These are phyloP conservation scores for Upupa epops DNA, from an alignment of 2,113 vertebrate species.

Conservation along the genomic window DNA sequence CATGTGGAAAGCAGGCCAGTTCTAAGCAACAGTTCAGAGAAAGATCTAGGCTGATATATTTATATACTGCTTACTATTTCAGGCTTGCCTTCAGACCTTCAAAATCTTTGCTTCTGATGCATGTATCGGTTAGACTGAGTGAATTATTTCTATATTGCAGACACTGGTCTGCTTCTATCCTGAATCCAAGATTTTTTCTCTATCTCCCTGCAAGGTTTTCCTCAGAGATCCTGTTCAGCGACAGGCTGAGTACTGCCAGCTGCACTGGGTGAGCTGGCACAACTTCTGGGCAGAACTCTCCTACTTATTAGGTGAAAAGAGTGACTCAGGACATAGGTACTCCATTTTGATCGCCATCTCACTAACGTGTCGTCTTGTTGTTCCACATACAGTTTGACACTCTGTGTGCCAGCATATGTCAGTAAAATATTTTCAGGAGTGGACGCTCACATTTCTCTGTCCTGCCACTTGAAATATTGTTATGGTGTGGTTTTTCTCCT, in stretches of 20 bases:
- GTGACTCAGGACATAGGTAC: not conserved
- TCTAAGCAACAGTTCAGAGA: not conserved
- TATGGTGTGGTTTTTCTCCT: not conserved
- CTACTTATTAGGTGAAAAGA: not conserved
- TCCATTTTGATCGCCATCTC: not conserved
- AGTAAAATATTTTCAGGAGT: not conserved
- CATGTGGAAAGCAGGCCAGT: not conserved
- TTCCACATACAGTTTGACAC: not conserved
- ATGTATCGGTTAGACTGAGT: not conserved
- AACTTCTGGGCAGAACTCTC: not conserved
- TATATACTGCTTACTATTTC: not conserved
- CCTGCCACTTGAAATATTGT: not conserved
- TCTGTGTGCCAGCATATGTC: not conserved
- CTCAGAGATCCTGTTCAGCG: not conserved
- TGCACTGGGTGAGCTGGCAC: not conserved
- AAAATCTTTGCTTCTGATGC: not conserved
- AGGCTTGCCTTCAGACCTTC: not conserved
- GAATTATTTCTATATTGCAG: not conserved
- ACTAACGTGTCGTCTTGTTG: not conserved
- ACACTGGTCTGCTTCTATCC: not conserved
- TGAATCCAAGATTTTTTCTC: not conserved
- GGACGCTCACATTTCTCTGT: not conserved
- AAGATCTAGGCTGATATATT: not conserved
- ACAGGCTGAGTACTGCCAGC: not conserved
- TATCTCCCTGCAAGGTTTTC: not conserved